Conservation (phyloP, 2,797 vertebrate genomes). For the Mormyrus hasselquistii region DNA sequence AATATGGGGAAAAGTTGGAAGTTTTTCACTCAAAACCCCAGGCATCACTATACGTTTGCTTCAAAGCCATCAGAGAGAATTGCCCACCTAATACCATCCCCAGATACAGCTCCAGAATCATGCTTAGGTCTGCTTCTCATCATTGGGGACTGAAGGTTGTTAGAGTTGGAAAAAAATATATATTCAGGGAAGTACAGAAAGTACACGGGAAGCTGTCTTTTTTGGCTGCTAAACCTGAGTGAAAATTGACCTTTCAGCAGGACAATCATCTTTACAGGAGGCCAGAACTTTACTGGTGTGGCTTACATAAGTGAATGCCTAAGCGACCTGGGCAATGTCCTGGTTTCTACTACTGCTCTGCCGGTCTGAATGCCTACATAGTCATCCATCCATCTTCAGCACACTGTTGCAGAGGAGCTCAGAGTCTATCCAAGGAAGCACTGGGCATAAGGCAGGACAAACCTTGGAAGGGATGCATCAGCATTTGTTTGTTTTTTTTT, state of each 20-base stretch:
- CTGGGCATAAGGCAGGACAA: background rate
- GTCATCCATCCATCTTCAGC: background rate
- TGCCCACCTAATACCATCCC: background rate
- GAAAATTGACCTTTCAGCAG: slow-evolving; percentile 10
- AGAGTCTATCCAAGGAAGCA: background rate
- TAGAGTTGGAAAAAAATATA: background rate
- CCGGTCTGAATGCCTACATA: background rate
- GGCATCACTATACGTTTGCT: background rate
- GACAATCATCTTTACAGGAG: background rate
- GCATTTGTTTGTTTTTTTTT: background rate
- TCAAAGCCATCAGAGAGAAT: background rate
- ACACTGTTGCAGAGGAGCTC: background rate
- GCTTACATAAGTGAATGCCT: background rate
- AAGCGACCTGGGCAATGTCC: background rate
- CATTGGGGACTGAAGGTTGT: background rate
- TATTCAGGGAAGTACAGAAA: background rate
- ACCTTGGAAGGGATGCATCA: background rate
- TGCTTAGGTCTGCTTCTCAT: background rate
- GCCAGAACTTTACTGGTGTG: background rate
- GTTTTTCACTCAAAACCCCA: background rate
- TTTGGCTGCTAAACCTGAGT: background rate
- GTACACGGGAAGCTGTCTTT: background rate
- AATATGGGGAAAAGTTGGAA: background rate
- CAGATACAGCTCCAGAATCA: background rate
- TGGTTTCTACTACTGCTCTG: background rate